Evolutionary conservation across 92 coral and sea anemone genomes (phyloP).

Genomic region (Pocillopora grandis): DNA sequence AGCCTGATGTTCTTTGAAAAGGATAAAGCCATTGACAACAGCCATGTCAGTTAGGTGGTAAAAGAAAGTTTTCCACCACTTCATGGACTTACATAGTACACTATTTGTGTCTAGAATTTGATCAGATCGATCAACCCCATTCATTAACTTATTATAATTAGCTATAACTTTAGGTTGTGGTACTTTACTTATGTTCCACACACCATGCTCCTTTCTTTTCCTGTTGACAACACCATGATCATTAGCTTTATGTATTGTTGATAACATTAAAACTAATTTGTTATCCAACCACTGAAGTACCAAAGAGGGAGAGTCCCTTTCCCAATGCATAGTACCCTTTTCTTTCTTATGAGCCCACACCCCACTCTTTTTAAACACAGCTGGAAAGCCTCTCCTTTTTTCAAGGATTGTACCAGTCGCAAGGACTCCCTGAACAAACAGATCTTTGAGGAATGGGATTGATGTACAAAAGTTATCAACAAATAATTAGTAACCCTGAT

Average conservation of each 20-base stretch:
- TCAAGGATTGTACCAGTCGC: constrained; percentile 33
- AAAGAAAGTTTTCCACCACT: too few relatives aligned
- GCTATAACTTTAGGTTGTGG: too few relatives aligned
- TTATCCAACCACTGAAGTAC: constrained; percentile 54
- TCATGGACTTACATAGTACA: too few relatives aligned
- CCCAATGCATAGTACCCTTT: constrained; percentile 55
- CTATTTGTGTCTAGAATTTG: too few relatives aligned
- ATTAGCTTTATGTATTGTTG: constrained; percentile 48
- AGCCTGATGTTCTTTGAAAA: too few relatives aligned
- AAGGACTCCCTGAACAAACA: neutral
- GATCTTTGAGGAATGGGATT: constrained; percentile 34
- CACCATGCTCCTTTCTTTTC: constrained; percentile 9
- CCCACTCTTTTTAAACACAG: constrained; percentile 29
- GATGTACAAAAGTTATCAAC: constrained; percentile 31
- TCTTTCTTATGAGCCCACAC: constrained; percentile 54
- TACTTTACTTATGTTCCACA: too few relatives aligned
- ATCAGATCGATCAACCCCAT: too few relatives aligned
- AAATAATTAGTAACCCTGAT: constrained; percentile 52
- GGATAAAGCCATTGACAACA: too few relatives aligned
- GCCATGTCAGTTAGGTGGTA: too few relatives aligned
- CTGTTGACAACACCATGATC: constrained; percentile 18
- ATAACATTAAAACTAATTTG: constrained; percentile 44
- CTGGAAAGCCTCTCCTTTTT: constrained; percentile 41
- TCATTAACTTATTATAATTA: too few relatives aligned
- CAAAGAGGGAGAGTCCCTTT: constrained; percentile 28